These are phyloP conservation scores for Eretmocerus hayati DNA, from an alignment of 2,888 invertebrate genomes.

Conservation along the genomic window DNA sequence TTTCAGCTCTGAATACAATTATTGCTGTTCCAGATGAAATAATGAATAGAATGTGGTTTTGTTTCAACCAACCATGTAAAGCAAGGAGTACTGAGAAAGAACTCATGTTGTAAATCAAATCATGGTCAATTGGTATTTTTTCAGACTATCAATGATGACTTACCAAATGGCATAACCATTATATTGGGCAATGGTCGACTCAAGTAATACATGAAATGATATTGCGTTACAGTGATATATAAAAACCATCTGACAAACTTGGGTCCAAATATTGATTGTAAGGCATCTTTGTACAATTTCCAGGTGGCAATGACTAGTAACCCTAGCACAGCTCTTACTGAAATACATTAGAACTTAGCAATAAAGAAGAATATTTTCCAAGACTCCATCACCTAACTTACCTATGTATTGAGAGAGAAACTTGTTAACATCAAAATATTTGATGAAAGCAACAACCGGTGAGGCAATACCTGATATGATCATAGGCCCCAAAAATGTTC, in stretches of 20 bases:
- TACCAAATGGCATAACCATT: constrained; percentile 87
- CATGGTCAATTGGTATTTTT: too few species aligned
- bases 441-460: constrained; percentile 65
- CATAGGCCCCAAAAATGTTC: constrained; percentile 90
- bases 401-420: constrained; percentile 85
- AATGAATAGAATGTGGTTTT: constrained; percentile 68
- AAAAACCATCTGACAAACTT: constrained; percentile 77
- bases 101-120: too few species aligned
- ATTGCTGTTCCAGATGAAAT: constrained; percentile 80
- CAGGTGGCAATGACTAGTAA: constrained; percentile 69
- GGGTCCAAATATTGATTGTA: constrained; percentile 71
- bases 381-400: constrained; percentile 54
- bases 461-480: constrained; percentile 69
- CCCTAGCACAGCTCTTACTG: constrained; percentile 78
- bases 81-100: constrained; percentile 72
- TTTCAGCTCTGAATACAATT: constrained; percentile 84
- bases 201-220: constrained; percentile 96
- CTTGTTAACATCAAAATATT: constrained; percentile 67
- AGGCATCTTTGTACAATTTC: constrained; percentile 63
- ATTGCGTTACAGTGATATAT: constrained; percentile 82
- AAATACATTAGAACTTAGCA: constrained; percentile 35
- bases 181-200: constrained; percentile 92
- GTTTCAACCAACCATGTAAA: constrained; percentile 75
- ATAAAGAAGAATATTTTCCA: not conserved
- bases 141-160: not conserved